These are phyloP conservation scores for Camponotus fellah DNA, from an alignment of 2,888 invertebrate genomes.

Conservation along the genomic window DNA sequence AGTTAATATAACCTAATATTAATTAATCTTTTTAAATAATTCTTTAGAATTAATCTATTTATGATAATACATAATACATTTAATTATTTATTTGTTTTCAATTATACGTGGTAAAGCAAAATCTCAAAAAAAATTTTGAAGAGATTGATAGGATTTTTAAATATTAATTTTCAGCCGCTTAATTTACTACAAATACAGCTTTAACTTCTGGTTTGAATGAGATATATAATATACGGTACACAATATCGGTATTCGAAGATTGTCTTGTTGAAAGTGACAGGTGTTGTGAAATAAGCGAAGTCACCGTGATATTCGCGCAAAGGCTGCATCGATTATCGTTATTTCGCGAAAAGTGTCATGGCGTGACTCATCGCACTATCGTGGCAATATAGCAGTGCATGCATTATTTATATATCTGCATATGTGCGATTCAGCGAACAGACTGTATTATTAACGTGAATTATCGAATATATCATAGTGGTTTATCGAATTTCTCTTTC, in stretches of 20 bases:
- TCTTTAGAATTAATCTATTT: neutral
- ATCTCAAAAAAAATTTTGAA: neutral
- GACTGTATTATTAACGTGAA: slow-evolving; percentile 61
- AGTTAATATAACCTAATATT: neutral
- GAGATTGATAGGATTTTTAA: neutral
- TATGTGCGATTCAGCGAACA: slow-evolving; percentile 53
- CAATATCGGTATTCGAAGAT: slow-evolving; percentile 33
- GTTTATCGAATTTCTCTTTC: slow-evolving; percentile 69
- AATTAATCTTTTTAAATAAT: neutral
- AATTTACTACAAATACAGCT: neutral
- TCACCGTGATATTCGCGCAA: slow-evolving; percentile 41
- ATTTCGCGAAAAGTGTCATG: slow-evolving; percentile 61
- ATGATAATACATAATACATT: neutral
- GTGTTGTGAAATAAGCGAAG: slow-evolving; percentile 36
- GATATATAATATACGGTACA: slow-evolving; percentile 21
- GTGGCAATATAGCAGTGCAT: slow-evolving; percentile 54
- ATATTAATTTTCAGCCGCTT: neutral
- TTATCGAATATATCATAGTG: slow-evolving; percentile 59
- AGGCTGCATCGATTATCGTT: slow-evolving; percentile 64
- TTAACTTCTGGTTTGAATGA: slow-evolving; percentile 11
- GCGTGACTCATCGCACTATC: slow-evolving; percentile 68
- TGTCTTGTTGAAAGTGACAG: slow-evolving; percentile 5
- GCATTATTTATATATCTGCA: slow-evolving; percentile 56
- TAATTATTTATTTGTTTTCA: neutral
- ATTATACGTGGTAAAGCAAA: neutral